Base-by-base conservation (phyloP, 1,140 invertebrate species). In the Camponotus vicinus region DNA sequence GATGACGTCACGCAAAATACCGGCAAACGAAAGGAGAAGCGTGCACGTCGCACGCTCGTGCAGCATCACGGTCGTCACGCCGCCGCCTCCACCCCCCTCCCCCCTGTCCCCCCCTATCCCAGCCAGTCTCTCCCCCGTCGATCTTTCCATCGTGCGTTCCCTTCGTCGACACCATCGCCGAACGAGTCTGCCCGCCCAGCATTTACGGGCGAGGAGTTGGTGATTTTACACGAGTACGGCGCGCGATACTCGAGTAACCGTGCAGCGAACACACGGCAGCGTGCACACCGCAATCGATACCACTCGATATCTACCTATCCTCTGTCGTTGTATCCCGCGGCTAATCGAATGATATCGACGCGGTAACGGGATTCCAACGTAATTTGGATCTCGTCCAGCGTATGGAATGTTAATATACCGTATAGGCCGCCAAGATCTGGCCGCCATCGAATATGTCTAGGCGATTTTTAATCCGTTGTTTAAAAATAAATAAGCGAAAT, bases 261-360 rank as follows among this genome's bases (percentile, higher is more conserved):
- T 61, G 55, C 32, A 66, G 64, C 49, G 61, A 83, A 83, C 52
- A 83, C 52, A 37, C 69, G 34, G 37, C 40, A 42, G 13, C 77
- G 49, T 69, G 45, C 42, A 45, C n/a, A 61, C 79, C 69, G 42
- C 69, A 75, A 83, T 83, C 79, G 69, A 83, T 82, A 61, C 45
- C 40, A 63, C 61, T 66, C 76, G 76, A 78, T 78, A 66, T 52
- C 49, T 27, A 59, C 13, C 45, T 45, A 52, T 3, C 49, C 49
- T 27, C 69, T 49, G 69, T 49, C 55, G 32, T 37, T 75, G 79
- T 42, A 27, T 83, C 79, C 45, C 40, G 55, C 27, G 11, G 55
- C 69, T 83, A 83, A 83, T 83, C 79, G 55, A 83, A 83, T 37
- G 40, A 82, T 82, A 82, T 82, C 69, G 66, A 82, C 49, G 52